phyloP scores from a whole-genome alignment of 2,888 invertebrate genomes.

The Eledona agricola region DNA sequence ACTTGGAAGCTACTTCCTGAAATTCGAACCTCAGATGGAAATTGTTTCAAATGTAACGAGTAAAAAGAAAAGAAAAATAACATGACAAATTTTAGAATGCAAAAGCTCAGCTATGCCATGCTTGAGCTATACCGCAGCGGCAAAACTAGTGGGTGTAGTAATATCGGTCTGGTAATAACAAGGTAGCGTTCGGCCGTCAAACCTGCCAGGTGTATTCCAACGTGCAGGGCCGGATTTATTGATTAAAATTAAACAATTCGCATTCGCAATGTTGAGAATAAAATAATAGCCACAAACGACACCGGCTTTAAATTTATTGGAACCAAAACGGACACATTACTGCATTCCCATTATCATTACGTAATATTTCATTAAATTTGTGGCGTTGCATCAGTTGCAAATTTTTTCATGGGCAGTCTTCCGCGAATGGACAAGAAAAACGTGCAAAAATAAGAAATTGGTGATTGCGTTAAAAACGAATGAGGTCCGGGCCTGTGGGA shows the following conservation, averaged over 20 bases:
- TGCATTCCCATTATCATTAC: too few species aligned
- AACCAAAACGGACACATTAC: too few species aligned
- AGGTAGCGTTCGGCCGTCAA: slow-evolving; percentile 40
- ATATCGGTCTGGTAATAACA: slow-evolving; percentile 44
- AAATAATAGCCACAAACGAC: too few species aligned
- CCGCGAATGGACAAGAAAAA: too few species aligned
- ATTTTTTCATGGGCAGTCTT: too few species aligned
- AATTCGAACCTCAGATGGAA: slow-evolving; percentile 13
- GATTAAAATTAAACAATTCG: slow-evolving; percentile 16
- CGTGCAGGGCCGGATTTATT: slow-evolving; percentile 38
- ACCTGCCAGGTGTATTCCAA: slow-evolving; percentile 41
- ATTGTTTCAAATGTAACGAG: slow-evolving; percentile 15
- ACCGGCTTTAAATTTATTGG: too few species aligned
- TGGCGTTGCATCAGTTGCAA: too few species aligned
- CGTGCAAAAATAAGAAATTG: too few species aligned
- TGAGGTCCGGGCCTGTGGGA: slow-evolving; percentile 30
- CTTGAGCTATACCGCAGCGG: slow-evolving; percentile 29
- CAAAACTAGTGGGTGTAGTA: slow-evolving; percentile 37
- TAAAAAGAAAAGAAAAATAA: slow-evolving; percentile 18
- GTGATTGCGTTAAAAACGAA: slow-evolving; percentile 1
- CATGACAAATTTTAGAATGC: slow-evolving; percentile 29
- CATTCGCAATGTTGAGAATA: too few species aligned
- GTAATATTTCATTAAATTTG: too few species aligned
- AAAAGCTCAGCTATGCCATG: slow-evolving; percentile 19
- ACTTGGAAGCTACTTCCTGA: too few species aligned